A percentile compares a stretch with the other conserved stretches of the same genome.
Conservation (phyloP, 1,140 invertebrate species). For the Zaprionus inermis region DNA sequence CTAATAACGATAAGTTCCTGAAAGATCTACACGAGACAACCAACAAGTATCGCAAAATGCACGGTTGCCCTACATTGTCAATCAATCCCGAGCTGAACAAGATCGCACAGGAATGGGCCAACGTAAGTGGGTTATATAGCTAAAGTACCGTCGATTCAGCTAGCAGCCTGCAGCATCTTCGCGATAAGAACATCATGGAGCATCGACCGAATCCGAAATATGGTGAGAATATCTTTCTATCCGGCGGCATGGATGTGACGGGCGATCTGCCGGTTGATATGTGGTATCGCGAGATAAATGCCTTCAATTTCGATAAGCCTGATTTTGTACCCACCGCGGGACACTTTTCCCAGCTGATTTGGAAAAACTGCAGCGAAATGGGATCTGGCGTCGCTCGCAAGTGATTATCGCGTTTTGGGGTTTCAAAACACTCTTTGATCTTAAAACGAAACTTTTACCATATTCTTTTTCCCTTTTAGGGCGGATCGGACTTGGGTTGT, state of each 20-base stretch:
- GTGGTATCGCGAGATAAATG: conserved; percentile 88
- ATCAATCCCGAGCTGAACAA: conserved; percentile 53
- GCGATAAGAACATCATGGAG: conserved; percentile 65
- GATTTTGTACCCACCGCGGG: conserved; percentile 84
- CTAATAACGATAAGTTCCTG: conserved; percentile 65
- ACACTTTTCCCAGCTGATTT: conserved; percentile 90
- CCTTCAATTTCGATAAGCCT: conserved; percentile 85
- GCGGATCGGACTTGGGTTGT: conserved; percentile 86
- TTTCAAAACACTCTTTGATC: neutral
- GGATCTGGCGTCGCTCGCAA: conserved; percentile 87
- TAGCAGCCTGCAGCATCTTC: conserved; percentile 46
- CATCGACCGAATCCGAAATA: conserved; percentile 68
- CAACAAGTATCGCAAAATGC: conserved; percentile 61
- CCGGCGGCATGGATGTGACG: conserved; percentile 84
- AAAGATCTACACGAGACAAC: conserved; percentile 53
- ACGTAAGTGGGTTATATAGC: conserved; percentile 39
- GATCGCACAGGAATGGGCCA: conserved; percentile 68
- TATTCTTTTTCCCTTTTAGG: conserved; percentile 23
- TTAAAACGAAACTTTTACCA: neutral
- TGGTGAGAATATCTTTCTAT: conserved; percentile 71
- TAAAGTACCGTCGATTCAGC: neutral
- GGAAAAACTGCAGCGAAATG: conserved; percentile 88
- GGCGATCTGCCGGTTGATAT: conserved; percentile 86
- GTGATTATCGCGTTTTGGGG: conserved; percentile 20
- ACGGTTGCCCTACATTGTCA: conserved; percentile 58